Conservation (phyloP, 2,797 vertebrate species). For the Fratercula arctica region DNA sequence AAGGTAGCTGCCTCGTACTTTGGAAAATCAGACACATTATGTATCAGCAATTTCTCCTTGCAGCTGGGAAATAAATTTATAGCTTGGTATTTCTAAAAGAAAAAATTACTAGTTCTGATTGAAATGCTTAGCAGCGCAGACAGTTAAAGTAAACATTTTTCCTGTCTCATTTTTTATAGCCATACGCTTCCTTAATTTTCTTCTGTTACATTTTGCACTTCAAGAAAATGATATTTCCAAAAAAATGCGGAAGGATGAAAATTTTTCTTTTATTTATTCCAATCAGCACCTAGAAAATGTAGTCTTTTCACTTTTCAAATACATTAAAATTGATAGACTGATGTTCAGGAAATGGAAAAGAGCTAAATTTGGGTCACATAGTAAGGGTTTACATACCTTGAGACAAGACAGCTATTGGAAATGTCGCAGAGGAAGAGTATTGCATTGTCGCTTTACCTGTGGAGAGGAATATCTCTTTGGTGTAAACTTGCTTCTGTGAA, state of each 20-base stretch:
- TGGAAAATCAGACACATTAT: neutral
- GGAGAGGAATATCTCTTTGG: neutral
- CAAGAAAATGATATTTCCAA: neutral
- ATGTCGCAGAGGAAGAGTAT: neutral
- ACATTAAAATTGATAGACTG: neutral
- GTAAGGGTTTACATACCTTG: neutral
- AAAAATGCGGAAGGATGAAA: neutral
- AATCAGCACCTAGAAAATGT: neutral
- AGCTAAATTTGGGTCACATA: neutral
- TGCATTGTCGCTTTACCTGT: neutral
- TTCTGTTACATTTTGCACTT: slow-evolving; percentile 5
- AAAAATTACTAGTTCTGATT: slow-evolving; percentile 26
- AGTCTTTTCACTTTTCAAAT: neutral
- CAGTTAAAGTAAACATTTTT: slow-evolving; percentile 16
- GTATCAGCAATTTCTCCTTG: slow-evolving; percentile 32
- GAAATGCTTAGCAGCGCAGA: neutral
- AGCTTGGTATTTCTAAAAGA: slow-evolving; percentile 30
- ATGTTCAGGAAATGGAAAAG: neutral
- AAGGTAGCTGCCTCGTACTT: neutral
- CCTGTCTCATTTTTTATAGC: neutral
- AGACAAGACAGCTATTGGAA: neutral
- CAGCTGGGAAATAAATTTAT: slow-evolving; percentile 42
- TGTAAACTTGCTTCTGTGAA: neutral
- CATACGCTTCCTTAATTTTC: slow-evolving; percentile 12
- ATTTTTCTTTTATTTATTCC: neutral